Evolutionary conservation across 2,113 vertebrate genomes (phyloP).

Genomic region (Eulemur macaco): DNA sequence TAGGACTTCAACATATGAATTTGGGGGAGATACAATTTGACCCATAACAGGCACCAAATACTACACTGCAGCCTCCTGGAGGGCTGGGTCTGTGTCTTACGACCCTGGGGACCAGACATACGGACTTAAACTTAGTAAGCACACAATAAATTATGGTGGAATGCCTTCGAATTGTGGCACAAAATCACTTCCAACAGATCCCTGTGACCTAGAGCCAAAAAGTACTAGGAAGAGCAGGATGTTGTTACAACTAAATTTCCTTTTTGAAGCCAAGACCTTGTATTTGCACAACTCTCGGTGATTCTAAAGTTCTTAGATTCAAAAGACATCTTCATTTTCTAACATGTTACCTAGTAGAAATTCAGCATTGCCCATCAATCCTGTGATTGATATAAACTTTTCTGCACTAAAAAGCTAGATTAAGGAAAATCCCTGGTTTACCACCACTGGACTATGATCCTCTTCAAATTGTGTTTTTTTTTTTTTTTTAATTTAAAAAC

Average conservation of each 20-base stretch:
- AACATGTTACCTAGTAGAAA: background rate
- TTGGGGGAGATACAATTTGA: background rate
- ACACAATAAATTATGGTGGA: background rate
- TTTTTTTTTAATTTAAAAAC: constrained; percentile 8
- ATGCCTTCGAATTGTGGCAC: background rate
- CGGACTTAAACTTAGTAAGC: background rate
- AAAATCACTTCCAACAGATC: background rate
- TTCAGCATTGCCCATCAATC: background rate
- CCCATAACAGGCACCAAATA: background rate
- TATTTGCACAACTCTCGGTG: background rate
- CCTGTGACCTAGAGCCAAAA: background rate
- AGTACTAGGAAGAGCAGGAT: background rate
- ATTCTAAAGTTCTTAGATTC: background rate
- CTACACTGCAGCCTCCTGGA: background rate
- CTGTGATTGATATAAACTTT: background rate
- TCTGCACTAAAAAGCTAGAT: background rate
- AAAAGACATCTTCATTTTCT: constrained; percentile 23
- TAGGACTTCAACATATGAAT: background rate
- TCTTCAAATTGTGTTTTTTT: background rate
- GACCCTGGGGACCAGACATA: background rate
- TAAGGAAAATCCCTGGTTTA: background rate
- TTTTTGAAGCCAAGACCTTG: background rate
- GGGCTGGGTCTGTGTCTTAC: background rate
- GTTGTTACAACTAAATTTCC: background rate
- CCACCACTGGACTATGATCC: background rate